Conservation (phyloP, 1,140 invertebrate species). For the Drosophila fuyamai region DNA sequence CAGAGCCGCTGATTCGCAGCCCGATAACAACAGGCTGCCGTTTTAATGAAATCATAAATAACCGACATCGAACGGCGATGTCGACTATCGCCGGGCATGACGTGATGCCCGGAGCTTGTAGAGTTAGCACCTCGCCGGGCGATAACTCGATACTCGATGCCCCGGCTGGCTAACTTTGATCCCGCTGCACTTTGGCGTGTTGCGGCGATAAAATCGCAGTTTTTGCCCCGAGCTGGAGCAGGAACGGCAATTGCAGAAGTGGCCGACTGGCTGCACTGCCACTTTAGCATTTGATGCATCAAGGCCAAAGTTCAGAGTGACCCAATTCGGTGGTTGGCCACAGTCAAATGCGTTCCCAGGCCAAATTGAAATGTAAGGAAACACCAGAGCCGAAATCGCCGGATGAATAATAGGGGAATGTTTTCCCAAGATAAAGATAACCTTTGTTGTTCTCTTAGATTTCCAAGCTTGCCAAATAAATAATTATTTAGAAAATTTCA, state of each 20-base stretch:
- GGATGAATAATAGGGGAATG: slow-evolving; percentile 27
- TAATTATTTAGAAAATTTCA: background rate
- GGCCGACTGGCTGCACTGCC: slow-evolving; percentile 24
- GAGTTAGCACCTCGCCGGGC: slow-evolving; percentile 72
- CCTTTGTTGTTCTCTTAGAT: slow-evolving; percentile 1
- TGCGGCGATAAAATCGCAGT: slow-evolving; percentile 68
- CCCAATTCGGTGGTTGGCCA: slow-evolving; percentile 71
- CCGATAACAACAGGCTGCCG: slow-evolving; percentile 79
- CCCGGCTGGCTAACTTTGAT: slow-evolving; percentile 69
- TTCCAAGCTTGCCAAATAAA: background rate
- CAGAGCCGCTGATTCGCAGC: slow-evolving; percentile 63
- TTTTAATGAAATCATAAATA: slow-evolving; percentile 84
- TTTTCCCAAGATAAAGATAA: slow-evolving; percentile 27
- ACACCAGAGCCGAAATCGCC: slow-evolving; percentile 3
- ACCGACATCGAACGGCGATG: slow-evolving; percentile 69
- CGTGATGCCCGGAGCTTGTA: slow-evolving; percentile 70
- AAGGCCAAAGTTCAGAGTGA: slow-evolving; percentile 80
- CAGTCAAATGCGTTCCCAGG: slow-evolving; percentile 60
- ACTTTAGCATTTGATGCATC: slow-evolving; percentile 50
- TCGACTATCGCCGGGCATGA: slow-evolving; percentile 49
- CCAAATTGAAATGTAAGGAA: slow-evolving; percentile 64
- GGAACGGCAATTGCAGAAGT: slow-evolving; percentile 33
- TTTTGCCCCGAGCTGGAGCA: slow-evolving; percentile 11
- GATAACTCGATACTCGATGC: slow-evolving; percentile 35
- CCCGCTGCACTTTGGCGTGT: slow-evolving; percentile 76